A percentile compares a stretch with the other conserved stretches of the same genome.
phyloP scores from a whole-genome alignment of 1,140 invertebrate species.

The Drosophila nigromelanica region DNA sequence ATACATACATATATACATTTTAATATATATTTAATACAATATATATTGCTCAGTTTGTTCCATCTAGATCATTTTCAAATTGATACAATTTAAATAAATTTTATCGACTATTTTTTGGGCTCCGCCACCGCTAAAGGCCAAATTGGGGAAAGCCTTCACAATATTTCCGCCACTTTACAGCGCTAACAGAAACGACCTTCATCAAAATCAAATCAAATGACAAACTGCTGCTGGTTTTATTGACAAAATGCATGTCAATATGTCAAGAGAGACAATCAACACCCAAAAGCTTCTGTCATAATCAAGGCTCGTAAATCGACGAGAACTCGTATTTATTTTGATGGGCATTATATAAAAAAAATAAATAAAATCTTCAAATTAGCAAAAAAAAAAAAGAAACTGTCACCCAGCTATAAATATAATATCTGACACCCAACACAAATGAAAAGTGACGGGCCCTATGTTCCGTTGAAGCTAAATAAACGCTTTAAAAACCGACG shows the following conservation, averaged over 20 bases:
- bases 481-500: slow-evolving; percentile 51
- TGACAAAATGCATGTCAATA: slow-evolving; percentile 75
- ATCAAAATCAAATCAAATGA: slow-evolving; percentile 66
- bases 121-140: neutral
- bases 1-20: no score
- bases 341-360: slow-evolving; percentile 13
- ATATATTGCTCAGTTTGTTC: no score
- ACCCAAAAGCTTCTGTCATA: slow-evolving; percentile 53
- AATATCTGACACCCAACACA: neutral
- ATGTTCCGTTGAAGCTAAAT: slow-evolving; percentile 19
- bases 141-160: slow-evolving; percentile 34
- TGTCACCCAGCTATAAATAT: neutral
- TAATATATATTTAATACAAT: neutral
- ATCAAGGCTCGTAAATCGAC: slow-evolving; percentile 34
- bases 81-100: slow-evolving; percentile 2
- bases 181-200: slow-evolving; percentile 69
- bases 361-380: slow-evolving; percentile 55
- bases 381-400: slow-evolving; percentile 63
- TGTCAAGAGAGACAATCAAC: slow-evolving; percentile 61
- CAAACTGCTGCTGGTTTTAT: slow-evolving; percentile 54
- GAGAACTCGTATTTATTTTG: slow-evolving; percentile 23
- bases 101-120: neutral
- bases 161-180: slow-evolving; percentile 51
- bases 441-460: slow-evolving; percentile 13
- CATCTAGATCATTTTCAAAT: slow-evolving; percentile 14